These are phyloP conservation scores for Montifringilla adamsi DNA, from an alignment of 2,113 vertebrate genomes.

Conservation along the genomic window DNA sequence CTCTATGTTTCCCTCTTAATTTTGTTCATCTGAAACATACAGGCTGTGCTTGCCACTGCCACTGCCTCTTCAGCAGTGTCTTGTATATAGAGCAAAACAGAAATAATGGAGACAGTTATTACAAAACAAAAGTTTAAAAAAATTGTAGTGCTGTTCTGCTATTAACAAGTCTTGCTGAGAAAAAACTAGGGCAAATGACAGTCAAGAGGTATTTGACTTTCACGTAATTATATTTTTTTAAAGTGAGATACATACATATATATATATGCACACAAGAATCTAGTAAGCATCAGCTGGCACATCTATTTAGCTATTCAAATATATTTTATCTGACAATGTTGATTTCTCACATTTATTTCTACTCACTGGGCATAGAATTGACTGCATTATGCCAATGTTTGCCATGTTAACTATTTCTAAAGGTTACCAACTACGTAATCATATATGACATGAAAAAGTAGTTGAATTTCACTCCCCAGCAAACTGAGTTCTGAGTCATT, in stretches of 20 bases:
- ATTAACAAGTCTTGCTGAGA: not conserved
- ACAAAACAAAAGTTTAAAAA: not conserved
- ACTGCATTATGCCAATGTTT: constrained; percentile 67
- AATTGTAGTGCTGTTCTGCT: not conserved
- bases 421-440: constrained; percentile 70
- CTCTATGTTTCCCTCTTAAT: not conserved
- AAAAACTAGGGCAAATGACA: not conserved
- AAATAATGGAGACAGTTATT: not conserved
- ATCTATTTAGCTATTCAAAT: constrained; percentile 60
- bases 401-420: constrained; percentile 69
- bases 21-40: not conserved
- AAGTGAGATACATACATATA: not conserved
- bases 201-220: not conserved
- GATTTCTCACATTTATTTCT: constrained; percentile 74
- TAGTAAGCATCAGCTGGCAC: constrained; percentile 18
- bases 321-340: constrained; percentile 49
- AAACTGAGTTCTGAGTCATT: constrained; percentile 63
- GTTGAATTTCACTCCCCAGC: constrained; percentile 55
- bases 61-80: not conserved
- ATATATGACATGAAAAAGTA: constrained; percentile 46
- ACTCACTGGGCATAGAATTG: constrained; percentile 53
- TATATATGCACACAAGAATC: not conserved
- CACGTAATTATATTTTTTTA: not conserved
- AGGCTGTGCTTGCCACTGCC: not conserved
- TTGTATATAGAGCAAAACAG: not conserved